Evolutionary conservation across 2,888 invertebrate genomes (phyloP).

Genomic region (Piscicola geometra): DNA sequence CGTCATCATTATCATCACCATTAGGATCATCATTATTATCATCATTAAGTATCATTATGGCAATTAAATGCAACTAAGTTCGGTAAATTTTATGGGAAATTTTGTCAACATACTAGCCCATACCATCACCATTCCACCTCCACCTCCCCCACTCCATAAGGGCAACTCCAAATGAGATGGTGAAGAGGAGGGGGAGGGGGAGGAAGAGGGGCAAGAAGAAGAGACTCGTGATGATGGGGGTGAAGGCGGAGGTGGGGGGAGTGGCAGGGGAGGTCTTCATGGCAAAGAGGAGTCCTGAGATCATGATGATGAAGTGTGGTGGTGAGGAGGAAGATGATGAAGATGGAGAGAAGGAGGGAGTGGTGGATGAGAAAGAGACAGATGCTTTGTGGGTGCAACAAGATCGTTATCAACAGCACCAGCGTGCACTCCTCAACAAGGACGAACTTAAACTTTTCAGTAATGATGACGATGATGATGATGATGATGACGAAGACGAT

Average conservation of each 20-base stretch:
- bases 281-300: background rate
- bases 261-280: background rate
- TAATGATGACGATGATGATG: slow-evolving; percentile 12
- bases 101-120: no score
- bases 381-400: background rate
- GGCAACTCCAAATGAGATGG: slow-evolving; percentile 35
- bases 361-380: background rate
- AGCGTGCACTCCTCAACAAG: background rate
- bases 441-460: background rate
- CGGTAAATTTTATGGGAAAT: no score
- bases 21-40: background rate
- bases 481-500: slow-evolving; percentile 18
- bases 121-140: no score
- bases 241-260: background rate
- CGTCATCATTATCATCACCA: background rate
- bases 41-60: no score
- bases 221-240: background rate
- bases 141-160: no score
- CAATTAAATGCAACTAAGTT: no score
- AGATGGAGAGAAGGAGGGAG: background rate
- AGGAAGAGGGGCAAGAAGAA: slow-evolving; percentile 1
- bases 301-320: background rate
- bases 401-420: background rate
- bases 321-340: background rate
- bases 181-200: slow-evolving; percentile 9